These are phyloP conservation scores for Nyctibius bracteatus DNA, from an alignment of 2,113 vertebrate species.

Conservation along the genomic window DNA sequence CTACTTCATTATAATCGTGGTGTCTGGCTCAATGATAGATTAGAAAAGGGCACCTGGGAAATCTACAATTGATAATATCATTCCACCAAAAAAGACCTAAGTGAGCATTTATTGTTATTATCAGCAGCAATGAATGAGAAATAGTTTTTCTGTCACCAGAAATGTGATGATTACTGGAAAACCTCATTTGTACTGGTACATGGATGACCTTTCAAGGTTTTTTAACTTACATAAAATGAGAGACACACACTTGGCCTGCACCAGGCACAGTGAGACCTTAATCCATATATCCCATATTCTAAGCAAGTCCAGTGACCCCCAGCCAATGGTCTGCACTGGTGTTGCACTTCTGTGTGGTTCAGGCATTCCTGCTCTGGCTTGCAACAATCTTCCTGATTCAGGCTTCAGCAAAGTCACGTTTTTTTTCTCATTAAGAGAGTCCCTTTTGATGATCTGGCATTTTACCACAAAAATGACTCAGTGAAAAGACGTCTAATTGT, in stretches of 20 bases:
- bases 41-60: background rate
- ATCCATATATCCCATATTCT: rapidly evolving
- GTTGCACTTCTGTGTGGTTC: background rate
- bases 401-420: background rate
- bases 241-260: background rate
- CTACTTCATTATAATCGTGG: background rate
- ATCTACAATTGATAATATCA: background rate
- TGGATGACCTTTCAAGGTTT: background rate
- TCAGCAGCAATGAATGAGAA: background rate
- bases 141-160: background rate
- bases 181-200: background rate
- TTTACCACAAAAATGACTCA: background rate
- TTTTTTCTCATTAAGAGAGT: background rate
- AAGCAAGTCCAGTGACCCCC: background rate
- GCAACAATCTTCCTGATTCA: background rate
- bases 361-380: background rate
- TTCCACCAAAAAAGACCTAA: background rate
- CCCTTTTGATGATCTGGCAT: background rate
- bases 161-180: background rate
- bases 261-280: background rate
- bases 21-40: background rate
- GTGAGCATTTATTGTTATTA: background rate
- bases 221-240: background rate
- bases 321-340: background rate
- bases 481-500: background rate